Evolutionary conservation across 1,140 invertebrate genomes (phyloP).

Genomic region (Zelostemma sp.): DNA sequence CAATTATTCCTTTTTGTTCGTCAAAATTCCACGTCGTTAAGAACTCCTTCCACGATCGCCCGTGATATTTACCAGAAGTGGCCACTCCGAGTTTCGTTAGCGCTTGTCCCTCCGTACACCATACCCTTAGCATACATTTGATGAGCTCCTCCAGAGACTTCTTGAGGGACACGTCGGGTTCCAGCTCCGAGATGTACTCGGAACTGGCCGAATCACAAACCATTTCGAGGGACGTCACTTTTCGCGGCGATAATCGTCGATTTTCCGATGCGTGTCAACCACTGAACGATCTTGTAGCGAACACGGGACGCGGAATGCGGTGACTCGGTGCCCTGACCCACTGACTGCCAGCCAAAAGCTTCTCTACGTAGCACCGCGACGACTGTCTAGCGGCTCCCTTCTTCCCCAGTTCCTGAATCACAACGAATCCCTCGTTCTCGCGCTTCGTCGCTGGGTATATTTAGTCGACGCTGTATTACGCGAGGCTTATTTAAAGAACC

Average conservation of each 20-base stretch:
- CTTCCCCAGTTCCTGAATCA: conserved; percentile 23
- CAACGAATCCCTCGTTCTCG: conserved; percentile 46
- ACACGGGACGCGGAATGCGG: conserved; percentile 53
- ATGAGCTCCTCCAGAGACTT: conserved; percentile 81
- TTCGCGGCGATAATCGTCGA: conserved; percentile 18
- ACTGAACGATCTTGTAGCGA: conserved; percentile 7
- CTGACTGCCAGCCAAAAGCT: conserved; percentile 66
- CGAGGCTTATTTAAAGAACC: conserved; percentile 67
- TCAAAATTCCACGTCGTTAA: no score
- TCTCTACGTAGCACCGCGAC: conserved; percentile 41
- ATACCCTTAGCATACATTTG: conserved; percentile 84
- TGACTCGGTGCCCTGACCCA: conserved; percentile 66
- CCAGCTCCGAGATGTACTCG: conserved; percentile 59
- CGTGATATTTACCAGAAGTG: conserved; percentile 53
- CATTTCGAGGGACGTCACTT: conserved; percentile 52
- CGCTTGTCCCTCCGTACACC: conserved; percentile 81
- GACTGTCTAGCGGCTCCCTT: conserved; percentile 22
- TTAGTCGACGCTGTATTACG: conserved; percentile 63
- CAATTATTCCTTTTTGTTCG: no score
- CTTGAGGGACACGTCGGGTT: conserved; percentile 73
- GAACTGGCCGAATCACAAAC: conserved; percentile 63
- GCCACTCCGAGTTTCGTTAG: conserved; percentile 66
- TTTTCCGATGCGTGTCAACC: conserved; percentile 10
- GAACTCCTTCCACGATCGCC: no score
- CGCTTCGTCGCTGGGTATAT: conserved; percentile 54